Evolutionary conservation across 2,888 invertebrate genomes (phyloP).

Genomic region (Chromoteleia sp.): DNA sequence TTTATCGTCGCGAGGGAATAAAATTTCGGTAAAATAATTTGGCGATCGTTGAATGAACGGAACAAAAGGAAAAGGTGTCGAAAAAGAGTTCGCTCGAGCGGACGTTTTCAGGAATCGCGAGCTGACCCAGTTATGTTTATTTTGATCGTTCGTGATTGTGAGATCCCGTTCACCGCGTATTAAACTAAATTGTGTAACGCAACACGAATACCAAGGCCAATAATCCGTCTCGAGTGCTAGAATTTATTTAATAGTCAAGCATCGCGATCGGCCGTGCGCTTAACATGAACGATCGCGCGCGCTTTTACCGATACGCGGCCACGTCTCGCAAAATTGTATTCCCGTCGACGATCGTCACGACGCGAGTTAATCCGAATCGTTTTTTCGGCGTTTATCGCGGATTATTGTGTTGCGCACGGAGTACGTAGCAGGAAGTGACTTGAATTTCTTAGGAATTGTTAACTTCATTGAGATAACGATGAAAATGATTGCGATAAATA

Average conservation of each 20-base stretch:
- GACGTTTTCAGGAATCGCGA: conserved; percentile 47
- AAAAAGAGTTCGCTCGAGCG: conserved; percentile 11
- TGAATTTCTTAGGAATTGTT: conserved; percentile 5
- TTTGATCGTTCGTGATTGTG: conserved; percentile 50
- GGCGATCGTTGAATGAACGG: background rate
- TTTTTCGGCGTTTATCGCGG: background rate
- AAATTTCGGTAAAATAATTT: too few species aligned
- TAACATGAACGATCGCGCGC: conserved; percentile 1
- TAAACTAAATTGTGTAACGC: conserved; percentile 59
- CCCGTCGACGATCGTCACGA: background rate
- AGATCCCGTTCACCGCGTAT: conserved; percentile 59
- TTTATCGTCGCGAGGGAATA: too few species aligned
- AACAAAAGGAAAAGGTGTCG: background rate
- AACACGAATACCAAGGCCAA: conserved; percentile 60
- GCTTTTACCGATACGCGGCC: too few species aligned
- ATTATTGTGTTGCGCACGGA: background rate
- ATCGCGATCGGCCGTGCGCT: conserved; percentile 69
- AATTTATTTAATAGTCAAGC: conserved; percentile 74
- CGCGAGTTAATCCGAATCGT: background rate
- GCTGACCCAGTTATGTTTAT: conserved; percentile 44
- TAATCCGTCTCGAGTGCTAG: conserved; percentile 55
- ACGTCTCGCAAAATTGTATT: conserved; percentile 1
- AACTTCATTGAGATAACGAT: conserved; percentile 18
- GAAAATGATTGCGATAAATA: conserved; percentile 17
- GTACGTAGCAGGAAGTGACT: conserved; percentile 19